Evolutionary conservation across 2,113 vertebrate genomes (phyloP), one percentile per base, ranked within the genome.

Genomic region (Paraplagusia blochii): DNA sequence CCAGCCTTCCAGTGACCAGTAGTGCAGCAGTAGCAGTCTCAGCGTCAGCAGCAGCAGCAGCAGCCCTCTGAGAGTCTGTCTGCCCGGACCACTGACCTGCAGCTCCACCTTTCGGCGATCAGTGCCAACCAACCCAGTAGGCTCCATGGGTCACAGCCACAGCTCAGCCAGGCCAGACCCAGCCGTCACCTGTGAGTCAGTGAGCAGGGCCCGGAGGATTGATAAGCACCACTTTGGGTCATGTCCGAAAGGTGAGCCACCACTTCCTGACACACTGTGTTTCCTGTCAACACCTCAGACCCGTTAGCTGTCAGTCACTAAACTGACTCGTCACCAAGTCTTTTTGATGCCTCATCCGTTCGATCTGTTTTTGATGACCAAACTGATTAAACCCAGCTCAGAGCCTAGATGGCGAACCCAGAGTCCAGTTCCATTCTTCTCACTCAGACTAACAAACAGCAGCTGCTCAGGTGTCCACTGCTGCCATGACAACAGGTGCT

Each of bases 211-310:
- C 62, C 42, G 65, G 68, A 60, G 48, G 44, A 53, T 44, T 60
- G 17, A 53, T 8, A 69, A 53, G 38, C 5, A 74, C 38, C 72
- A 29, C 66, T 40, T 53, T 77, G 76, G 92, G 91, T 91, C 90
- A 96, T 97, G 95, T 96, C 91, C 38, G 89, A 93, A 91, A 95
- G 95, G 95, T 95, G 91, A 83, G 93, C 69, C n/a, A n/a, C n/a
- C n/a, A n/a, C n/a, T n/a, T n/a, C n/a, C n/a, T n/a, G n/a, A n/a
- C n/a, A n/a, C n/a, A n/a, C n/a, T 29, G 3, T 29, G 22, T 29
- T 29, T 29, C 22, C 22, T 29, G 22, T 29, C 22, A 2, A 29
- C 22, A 6, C 22, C 22, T 29, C 22, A 29, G 22, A 29, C 22
- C 6, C 3, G 22, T 29, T 6, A 29, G 22, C 3, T 29, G 22